Conservation (phyloP, 2,888 invertebrate species). For the Masnerella sp. region DNA sequence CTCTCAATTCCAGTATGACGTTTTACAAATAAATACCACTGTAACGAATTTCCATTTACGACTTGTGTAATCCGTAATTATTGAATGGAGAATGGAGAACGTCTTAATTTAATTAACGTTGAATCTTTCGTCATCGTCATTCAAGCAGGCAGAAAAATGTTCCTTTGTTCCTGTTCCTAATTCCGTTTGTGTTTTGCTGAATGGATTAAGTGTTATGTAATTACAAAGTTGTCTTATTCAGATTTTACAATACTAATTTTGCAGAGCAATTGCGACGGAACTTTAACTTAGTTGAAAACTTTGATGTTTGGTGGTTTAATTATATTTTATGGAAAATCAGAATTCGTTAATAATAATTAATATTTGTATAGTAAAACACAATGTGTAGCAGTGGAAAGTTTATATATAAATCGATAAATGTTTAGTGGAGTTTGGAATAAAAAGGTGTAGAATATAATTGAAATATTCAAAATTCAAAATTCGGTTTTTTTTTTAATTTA, state of each 20-base stretch:
- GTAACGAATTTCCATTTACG: conserved; percentile 12
- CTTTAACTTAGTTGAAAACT: conserved; percentile 3
- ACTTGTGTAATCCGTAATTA: conserved; percentile 20
- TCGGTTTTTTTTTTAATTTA: no score
- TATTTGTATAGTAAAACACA: no score
- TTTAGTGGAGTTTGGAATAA: no score
- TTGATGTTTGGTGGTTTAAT: no score
- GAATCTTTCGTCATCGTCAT: conserved; percentile 28
- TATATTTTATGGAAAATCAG: no score
- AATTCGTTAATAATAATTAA: no score
- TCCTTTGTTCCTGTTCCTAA: conserved; percentile 40
- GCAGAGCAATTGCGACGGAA: background rate
- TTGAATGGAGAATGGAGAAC: conserved; percentile 18
- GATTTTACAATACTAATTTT: background rate
- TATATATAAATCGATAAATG: no score
- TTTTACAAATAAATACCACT: conserved; percentile 25
- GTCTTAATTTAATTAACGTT: conserved; percentile 35
- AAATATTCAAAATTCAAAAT: no score
- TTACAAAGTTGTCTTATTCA: conserved; percentile 12
- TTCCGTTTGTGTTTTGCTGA: conserved; percentile 18
- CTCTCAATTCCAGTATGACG: conserved; percentile 10
- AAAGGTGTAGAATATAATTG: no score
- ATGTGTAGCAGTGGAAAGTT: no score
- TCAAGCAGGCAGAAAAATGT: conserved; percentile 19
- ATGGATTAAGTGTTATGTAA: conserved; percentile 27